Evolutionary conservation across 1,140 invertebrate species (phyloP), one percentile per base, ranked within the genome.

Genomic region (Drosophila melanogaster): DNA sequence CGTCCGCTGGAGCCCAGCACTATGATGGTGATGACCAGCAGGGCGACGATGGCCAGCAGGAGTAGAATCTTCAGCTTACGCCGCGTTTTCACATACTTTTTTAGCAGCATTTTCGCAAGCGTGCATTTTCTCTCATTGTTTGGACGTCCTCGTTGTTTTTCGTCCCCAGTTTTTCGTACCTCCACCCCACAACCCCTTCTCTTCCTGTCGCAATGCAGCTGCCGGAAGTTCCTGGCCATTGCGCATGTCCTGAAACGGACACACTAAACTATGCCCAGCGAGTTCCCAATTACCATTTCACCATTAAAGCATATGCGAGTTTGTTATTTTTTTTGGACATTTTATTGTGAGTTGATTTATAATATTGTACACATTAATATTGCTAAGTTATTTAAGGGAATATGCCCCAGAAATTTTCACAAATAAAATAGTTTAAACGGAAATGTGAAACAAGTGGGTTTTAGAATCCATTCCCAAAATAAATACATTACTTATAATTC

Each of bases 81-180:
- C 14, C 90, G 90, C 67, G 84, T 92, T 90, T 92, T 92, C 26
- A 92, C 74, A 73, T 92, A 92, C 59, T 92, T 92, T 77, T 92
- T 92, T 0, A 92, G 61, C 73, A 92, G 59, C 90, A 92, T 92
- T 87, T 90, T 86, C 44, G 73, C 80, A 71, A 57, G 33, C 73
- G 53, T 76, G 72, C 72, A 70, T 61, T 81, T 72, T 60, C 72
- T 87, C 72, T 83, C 84, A 87, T 87, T 83, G 64, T 77, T 77
- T 60, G 47, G 40, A 55, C 40, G 43, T 58, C 43, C 8, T 22
- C 54, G 49, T 46, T 64, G 51, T 71, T 50, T 55, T 79, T 61
- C 43, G 17, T 41, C 43, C 61, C 50, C 59, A 53, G 55, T 47
- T 64, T 72, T 79, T 67, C 47, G 54, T 35, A 69, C 64, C 66